Base-by-base conservation (phyloP, 2,113 vertebrate species). In the Gallinago paraguaiae region DNA sequence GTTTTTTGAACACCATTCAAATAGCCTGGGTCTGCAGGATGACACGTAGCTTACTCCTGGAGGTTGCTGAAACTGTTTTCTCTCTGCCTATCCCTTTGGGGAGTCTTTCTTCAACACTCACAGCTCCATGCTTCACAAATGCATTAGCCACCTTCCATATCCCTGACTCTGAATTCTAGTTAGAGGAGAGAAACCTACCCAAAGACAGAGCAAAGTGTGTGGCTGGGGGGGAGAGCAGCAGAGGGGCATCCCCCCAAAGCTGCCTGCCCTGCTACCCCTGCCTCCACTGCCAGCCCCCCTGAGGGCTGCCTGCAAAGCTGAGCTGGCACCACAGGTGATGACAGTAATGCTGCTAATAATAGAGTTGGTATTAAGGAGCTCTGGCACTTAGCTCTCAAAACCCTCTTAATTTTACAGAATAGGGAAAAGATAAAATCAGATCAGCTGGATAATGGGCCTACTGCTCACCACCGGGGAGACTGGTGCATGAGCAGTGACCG, bases 11-110 rank as follows among this genome's bases (percentile, higher is more conserved):
- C 31, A 50, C 23, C 56, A 10, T n/a, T 37, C 23, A 33, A 27
- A 68, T 6, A 16, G 11, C 43, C 69, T 51, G 12, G 33, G 30
- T 39, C 63, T 80, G 68, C 63, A 70, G 78, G 31, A n/a, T 20
- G 41, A 12, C 43, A 70, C 0, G 1, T 0, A 45, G 31, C 7
- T 67, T 45, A 33, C 17, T 46, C n/a, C 33, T 13, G 28, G 0
- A 4, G 37, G 41, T 28, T 84, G 43, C 68, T 59, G 30, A 45
- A 71, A 63, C 39, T 27, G 11, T 60, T 80, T 79, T 48, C 50
- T 76, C 48, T 70, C 25, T 61, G 54, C 37, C 50, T 59, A 1
- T 31, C 19, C 37, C 57, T 69, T 43, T 22, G 46, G n/a, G 28
- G 16, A 63, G 7, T 14, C 56, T 46, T 64, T 50, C 48, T 54